Evolutionary conservation across 2,113 vertebrate genomes (phyloP), one percentile per base, ranked within the genome.

Genomic region (Thymallus thymallus): DNA sequence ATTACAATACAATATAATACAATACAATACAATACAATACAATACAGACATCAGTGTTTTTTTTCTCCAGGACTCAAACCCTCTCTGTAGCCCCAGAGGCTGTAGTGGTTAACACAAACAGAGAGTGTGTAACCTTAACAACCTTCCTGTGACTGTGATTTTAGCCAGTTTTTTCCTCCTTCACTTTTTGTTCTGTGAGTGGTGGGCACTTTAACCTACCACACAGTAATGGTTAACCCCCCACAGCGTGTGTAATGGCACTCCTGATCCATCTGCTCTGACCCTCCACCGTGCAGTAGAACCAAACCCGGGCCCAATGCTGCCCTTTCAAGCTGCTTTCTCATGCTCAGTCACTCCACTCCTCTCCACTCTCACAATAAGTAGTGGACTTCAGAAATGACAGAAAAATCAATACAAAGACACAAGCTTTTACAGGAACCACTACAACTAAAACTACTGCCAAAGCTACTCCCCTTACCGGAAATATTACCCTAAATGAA

Each of bases 171-270:
- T 7, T 35, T 64, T 75, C 35, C 35, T 5, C 66, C 6, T 16
- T 45, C 24, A 81, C 83, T 84, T 82, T 87, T 80, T 75, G 60
- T 70, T 48, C 23, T 30, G 69, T 87, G 88, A 91, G 87, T 86
- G 82, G 84, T 87, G 82, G 82, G 85, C 87, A 91, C 85, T 93
- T 92, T 89, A 88, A 88, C 85, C 86, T 84, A 85, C 92, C 88
- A 88, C 76, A 87, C 85, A 79, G 84, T 91, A 92, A 92, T 93
- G 85, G 85, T 67, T 83, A 77, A 84, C 62, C 67, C 67, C 80
- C 88, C 84, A 83, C 78, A 83, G 84, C 75, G 72, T 80, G 84
- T 79, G 82, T 84, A 85, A 88, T 86, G 81, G 86, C 82, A 87
- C 89, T 90, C 82, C 83, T 91, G 79, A 86, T 91, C 86, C 87